Evolutionary conservation across 2,888 invertebrate species (phyloP).

Genomic region (Abscondita cerata): DNA sequence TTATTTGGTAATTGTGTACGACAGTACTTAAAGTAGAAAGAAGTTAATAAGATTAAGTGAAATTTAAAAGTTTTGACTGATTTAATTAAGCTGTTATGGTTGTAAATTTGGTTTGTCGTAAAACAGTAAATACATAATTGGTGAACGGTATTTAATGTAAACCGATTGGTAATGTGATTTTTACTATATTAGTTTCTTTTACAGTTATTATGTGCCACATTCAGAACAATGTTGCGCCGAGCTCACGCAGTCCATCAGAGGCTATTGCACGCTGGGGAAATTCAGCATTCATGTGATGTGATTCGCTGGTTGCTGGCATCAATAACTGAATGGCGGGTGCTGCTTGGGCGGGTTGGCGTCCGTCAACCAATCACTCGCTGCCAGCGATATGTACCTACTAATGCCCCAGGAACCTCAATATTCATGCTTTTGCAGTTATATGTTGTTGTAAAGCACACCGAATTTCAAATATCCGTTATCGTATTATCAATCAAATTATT

Average conservation of each 20-base stretch:
- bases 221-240: slow-evolving; percentile 47
- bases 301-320: slow-evolving; percentile 54
- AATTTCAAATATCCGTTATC: slow-evolving; percentile 23
- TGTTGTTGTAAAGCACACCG: slow-evolving; percentile 9
- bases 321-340: slow-evolving; percentile 48
- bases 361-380: slow-evolving; percentile 48
- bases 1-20: too few species aligned
- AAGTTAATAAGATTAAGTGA: too few species aligned
- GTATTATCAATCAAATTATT: slow-evolving; percentile 15
- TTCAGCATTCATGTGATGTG: slow-evolving; percentile 56
- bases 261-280: slow-evolving; percentile 54
- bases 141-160: too few species aligned
- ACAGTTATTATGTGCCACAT: slow-evolving; percentile 31
- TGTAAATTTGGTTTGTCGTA: too few species aligned
- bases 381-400: slow-evolving; percentile 48
- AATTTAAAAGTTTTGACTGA: too few species aligned
- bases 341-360: slow-evolving; percentile 43
- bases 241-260: slow-evolving; percentile 54
- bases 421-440: slow-evolving; percentile 24
- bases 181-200: slow-evolving; percentile 29
- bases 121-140: too few species aligned
- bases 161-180: too few species aligned
- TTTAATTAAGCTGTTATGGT: too few species aligned
- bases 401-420: slow-evolving; percentile 46
- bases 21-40: too few species aligned